Evolutionary conservation across 2,888 invertebrate genomes (phyloP).

Genomic region (Nomada hirtipes): DNA sequence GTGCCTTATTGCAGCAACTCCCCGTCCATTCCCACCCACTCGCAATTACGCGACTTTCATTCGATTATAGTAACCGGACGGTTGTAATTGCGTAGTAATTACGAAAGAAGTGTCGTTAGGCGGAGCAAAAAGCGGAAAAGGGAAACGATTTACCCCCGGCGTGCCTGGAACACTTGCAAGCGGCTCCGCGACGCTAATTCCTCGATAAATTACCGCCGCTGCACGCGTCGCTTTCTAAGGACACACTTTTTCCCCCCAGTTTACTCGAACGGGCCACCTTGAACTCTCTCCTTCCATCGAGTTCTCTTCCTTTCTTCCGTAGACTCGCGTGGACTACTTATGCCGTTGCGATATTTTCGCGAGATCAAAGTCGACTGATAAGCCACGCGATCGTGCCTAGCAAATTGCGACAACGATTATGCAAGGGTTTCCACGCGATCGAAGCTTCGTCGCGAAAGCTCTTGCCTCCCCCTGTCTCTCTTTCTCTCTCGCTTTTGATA

Average conservation of each 20-base stretch:
- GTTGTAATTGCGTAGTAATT: slow-evolving; percentile 43
- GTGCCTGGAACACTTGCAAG: slow-evolving; percentile 25
- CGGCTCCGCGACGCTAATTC: slow-evolving; percentile 48
- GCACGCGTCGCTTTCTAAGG: slow-evolving; percentile 32
- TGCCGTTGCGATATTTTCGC: slow-evolving; percentile 11
- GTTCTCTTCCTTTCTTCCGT: background rate
- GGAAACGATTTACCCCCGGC: slow-evolving; percentile 36
- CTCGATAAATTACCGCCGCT: slow-evolving; percentile 35
- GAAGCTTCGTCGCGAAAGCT: too few relatives aligned
- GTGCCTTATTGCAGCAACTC: background rate
- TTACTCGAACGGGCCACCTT: slow-evolving; percentile 34
- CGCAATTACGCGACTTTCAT: slow-evolving; percentile 46
- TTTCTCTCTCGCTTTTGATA: background rate
- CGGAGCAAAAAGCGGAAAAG: background rate
- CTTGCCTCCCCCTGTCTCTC: too few relatives aligned
- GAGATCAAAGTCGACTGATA: slow-evolving; percentile 30
- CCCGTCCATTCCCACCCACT: slow-evolving; percentile 11
- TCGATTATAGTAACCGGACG: slow-evolving; percentile 38
- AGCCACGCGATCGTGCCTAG: slow-evolving; percentile 19
- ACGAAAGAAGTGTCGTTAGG: slow-evolving; percentile 47
- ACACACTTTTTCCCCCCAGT: slow-evolving; percentile 14
- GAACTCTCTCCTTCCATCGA: slow-evolving; percentile 13
- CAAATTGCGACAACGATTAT: slow-evolving; percentile 28
- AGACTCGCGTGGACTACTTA: slow-evolving; percentile 2
- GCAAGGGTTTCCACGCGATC: background rate